phyloP scores from a whole-genome alignment of 2,113 vertebrate genomes.

The Tragelaphus buxtoni region DNA sequence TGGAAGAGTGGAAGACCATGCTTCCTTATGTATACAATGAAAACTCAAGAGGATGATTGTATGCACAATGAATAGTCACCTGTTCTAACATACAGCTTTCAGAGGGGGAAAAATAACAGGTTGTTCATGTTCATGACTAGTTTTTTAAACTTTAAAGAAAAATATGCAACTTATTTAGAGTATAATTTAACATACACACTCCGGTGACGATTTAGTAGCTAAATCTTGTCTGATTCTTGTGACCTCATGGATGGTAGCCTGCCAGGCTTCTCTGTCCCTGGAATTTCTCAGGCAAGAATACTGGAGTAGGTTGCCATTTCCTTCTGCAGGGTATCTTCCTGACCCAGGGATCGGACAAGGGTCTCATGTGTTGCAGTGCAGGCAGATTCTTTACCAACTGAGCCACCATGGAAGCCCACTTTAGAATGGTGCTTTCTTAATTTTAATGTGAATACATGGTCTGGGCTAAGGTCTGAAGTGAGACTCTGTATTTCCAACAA shows the following conservation, averaged over 20 bases:
- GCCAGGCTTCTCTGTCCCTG: neutral
- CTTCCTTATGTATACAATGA: neutral
- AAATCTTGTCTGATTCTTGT: neutral
- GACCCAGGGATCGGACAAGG: neutral
- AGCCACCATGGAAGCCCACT: neutral
- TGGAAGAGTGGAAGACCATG: neutral
- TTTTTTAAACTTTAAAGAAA: neutral
- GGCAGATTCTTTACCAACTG: neutral
- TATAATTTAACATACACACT: neutral
- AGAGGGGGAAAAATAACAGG: neutral
- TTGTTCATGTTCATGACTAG: neutral
- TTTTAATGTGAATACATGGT: neutral
- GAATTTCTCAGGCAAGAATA: neutral
- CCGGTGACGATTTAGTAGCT: neutral
- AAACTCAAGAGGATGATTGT: neutral
- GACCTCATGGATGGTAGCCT: neutral
- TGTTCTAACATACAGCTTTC: neutral
- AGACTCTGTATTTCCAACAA: neutral
- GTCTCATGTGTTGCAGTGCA: neutral
- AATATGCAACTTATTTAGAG: neutral
- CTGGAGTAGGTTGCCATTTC: neutral
- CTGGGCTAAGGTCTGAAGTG: neutral
- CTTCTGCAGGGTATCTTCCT: neutral
- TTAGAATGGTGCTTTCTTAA: neutral
- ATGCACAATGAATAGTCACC: neutral